These are phyloP conservation scores for Trachelus troglodyta DNA, from an alignment of 2,888 invertebrate species.

Conservation along the genomic window DNA sequence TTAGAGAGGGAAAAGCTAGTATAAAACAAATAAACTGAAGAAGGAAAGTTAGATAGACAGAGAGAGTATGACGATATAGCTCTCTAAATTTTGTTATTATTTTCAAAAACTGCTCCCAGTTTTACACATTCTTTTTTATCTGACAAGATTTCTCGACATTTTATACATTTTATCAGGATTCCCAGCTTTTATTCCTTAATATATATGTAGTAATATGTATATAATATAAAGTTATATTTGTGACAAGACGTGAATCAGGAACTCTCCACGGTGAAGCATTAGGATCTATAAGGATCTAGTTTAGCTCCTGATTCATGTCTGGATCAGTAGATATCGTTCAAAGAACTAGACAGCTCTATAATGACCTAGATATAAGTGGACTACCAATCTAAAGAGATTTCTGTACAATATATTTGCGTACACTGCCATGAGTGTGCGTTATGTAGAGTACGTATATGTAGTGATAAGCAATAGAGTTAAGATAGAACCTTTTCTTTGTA, in stretches of 20 bases:
- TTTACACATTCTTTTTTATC: constrained; percentile 6
- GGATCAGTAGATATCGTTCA: neutral
- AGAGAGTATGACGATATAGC: neutral
- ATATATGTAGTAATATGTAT: constrained; percentile 22
- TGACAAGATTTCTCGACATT: constrained; percentile 29
- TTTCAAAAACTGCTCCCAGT: constrained; percentile 5
- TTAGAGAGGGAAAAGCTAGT: neutral
- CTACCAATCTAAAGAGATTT: constrained; percentile 11
- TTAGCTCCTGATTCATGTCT: constrained; percentile 5
- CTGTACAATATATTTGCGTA: constrained; percentile 20
- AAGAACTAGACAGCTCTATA: constrained; percentile 9
- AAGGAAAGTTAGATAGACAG: neutral
- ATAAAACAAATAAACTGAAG: neutral
- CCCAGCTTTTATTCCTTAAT: constrained; percentile 13
- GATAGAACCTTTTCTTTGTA: constrained; percentile 52
- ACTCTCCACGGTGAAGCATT: neutral
- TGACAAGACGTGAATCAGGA: neutral
- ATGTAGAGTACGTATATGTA: constrained; percentile 27
- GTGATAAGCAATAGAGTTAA: constrained; percentile 26
- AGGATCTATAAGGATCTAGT: neutral
- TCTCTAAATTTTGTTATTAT: constrained; percentile 18
- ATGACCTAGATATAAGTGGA: constrained; percentile 16
- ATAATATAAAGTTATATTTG: constrained; percentile 13
- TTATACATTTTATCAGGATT: constrained; percentile 35
- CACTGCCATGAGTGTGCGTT: constrained; percentile 8